These are phyloP conservation scores for Mythimna impura DNA, from an alignment of 2,888 invertebrate genomes.

Conservation along the genomic window DNA sequence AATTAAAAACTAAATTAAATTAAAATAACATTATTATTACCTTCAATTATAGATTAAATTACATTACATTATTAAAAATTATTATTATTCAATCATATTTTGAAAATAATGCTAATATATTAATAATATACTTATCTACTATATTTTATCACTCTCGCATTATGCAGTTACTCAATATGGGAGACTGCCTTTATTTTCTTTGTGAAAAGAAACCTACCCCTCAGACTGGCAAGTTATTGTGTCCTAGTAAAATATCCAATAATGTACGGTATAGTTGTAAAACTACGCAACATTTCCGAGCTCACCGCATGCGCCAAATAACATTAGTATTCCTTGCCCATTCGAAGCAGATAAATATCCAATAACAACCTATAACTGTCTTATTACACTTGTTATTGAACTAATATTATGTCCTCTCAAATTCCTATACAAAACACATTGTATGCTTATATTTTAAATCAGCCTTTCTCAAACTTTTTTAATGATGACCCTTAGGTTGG, in stretches of 20 bases:
- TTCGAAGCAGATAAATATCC: constrained; percentile 58
- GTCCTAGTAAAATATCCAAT: not conserved
- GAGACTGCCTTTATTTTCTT: not conserved
- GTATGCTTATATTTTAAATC: not conserved
- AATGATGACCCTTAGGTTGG: too few relatives aligned
- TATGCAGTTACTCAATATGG: not conserved
- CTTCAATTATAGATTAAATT: too few relatives aligned
- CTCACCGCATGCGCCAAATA: constrained; percentile 38
- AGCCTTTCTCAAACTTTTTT: too few relatives aligned
- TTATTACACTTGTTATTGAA: constrained; percentile 58
- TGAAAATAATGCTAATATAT: too few relatives aligned
- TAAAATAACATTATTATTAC: too few relatives aligned
- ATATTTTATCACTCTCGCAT: not conserved
- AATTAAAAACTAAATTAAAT: too few relatives aligned
- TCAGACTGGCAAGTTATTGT: not conserved
- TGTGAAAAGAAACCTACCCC: not conserved
- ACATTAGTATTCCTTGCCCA: constrained; percentile 58
- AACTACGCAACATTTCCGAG: constrained; percentile 4
- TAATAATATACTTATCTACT: too few relatives aligned
- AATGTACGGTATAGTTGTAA: not conserved
- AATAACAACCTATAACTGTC: constrained; percentile 61
- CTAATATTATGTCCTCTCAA: constrained; percentile 43
- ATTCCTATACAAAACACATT: constrained; percentile 34
- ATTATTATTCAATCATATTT: too few relatives aligned
- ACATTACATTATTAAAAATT: too few relatives aligned